Conservation (phyloP, 2,888 invertebrate species). For the Dinocampus coccinellae region DNA sequence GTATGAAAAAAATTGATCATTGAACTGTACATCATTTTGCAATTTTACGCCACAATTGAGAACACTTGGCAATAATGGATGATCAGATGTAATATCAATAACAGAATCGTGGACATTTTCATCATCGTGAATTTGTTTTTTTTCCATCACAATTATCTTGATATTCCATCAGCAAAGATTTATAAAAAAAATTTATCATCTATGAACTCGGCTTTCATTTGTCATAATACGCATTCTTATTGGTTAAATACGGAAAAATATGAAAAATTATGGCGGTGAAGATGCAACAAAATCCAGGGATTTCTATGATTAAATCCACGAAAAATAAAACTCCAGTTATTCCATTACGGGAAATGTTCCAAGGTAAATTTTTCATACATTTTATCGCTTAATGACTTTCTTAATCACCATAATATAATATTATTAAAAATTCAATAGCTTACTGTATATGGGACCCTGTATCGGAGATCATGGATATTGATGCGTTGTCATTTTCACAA, state of each 20-base stretch:
- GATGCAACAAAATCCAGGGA: neutral
- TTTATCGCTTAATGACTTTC: neutral
- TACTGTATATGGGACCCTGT: constrained; percentile 57
- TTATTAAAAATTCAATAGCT: too few species aligned
- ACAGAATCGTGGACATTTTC: neutral
- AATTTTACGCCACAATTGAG: neutral
- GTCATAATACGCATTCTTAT: neutral
- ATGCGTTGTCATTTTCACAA: constrained; percentile 56
- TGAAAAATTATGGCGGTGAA: constrained; percentile 23
- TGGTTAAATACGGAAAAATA: constrained; percentile 30
- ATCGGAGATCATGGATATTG: constrained; percentile 44
- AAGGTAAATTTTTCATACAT: constrained; percentile 40
- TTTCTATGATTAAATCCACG: neutral
- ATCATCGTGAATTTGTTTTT: neutral
- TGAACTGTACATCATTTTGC: constrained; percentile 20
- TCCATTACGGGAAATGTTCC: constrained; percentile 53
- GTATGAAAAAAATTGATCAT: constrained; percentile 53
- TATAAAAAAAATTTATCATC: neutral
- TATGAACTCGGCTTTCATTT: neutral
- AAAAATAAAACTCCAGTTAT: constrained; percentile 42
- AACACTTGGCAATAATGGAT: neutral
- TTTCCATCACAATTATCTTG: neutral
- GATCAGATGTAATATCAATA: neutral
- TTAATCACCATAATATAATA: too few species aligned
- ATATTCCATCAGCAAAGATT: neutral